A percentile compares a stretch with the other conserved stretches of the same genome.
Evolutionary conservation across 2,113 vertebrate genomes (phyloP).

Genomic region (Seriola dumerili): DNA sequence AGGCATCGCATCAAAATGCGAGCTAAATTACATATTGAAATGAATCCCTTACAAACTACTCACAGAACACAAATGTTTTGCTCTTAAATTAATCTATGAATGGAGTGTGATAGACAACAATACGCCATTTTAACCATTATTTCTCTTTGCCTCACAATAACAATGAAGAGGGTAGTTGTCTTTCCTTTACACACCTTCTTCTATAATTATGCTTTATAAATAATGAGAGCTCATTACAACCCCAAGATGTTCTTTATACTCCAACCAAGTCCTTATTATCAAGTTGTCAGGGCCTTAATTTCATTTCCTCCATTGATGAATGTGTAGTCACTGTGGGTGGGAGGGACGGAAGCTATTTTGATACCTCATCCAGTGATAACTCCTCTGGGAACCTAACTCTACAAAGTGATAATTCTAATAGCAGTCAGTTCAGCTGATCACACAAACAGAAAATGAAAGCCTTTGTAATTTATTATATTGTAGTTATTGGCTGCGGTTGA

Average conservation of each 20-base stretch:
- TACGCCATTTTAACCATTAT: constrained; percentile 18
- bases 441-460: constrained; percentile 47
- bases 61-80: constrained; percentile 18
- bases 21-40: constrained; percentile 2
- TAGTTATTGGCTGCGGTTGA: constrained; percentile 26
- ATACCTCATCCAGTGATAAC: constrained; percentile 68
- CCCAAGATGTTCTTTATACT: constrained; percentile 69
- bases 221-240: constrained; percentile 65
- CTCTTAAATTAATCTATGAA: constrained; percentile 16
- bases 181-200: constrained; percentile 42
- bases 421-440: constrained; percentile 65
- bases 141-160: constrained; percentile 21
- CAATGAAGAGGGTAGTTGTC: constrained; percentile 11
- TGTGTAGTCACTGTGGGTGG: constrained; percentile 67
- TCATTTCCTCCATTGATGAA: constrained; percentile 79
- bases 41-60: constrained; percentile 26
- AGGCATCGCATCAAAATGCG: constrained; percentile 16
- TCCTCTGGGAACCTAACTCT: constrained; percentile 60
- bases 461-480: constrained; percentile 48
- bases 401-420: constrained; percentile 67
- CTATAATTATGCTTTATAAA: constrained; percentile 67
- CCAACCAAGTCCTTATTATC: constrained; percentile 75
- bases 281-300: constrained; percentile 73
- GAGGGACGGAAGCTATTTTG: constrained; percentile 69
- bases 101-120: constrained; percentile 16